phyloP scores from a whole-genome alignment of 2,797 vertebrate genomes.

The Microctenopoma lineatum region DNA sequence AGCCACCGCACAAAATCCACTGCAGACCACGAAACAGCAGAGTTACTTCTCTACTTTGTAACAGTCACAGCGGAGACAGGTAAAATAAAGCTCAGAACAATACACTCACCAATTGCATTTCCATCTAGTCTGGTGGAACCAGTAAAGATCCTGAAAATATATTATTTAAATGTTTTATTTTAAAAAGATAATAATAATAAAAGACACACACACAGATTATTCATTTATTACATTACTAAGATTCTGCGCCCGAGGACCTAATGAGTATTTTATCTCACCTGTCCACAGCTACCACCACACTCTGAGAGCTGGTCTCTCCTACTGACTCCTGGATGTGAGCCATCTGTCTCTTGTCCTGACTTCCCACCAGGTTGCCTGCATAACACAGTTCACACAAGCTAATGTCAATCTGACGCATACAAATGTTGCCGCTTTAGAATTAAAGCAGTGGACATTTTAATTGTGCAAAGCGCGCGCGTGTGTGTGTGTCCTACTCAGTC shows the following conservation, averaged over 20 bases:
- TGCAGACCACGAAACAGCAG: conserved; percentile 54
- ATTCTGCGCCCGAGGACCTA: neutral
- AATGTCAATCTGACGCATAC: neutral
- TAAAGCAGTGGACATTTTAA: neutral
- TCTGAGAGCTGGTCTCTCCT: conserved; percentile 97
- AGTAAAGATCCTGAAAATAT: conserved; percentile 90
- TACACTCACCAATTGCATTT: conserved; percentile 91
- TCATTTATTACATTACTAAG: neutral
- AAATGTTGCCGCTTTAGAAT: neutral
- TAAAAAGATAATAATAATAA: neutral
- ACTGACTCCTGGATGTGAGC: conserved; percentile 96
- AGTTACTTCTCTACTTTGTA: neutral
- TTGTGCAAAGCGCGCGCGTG: neutral
- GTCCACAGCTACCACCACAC: conserved; percentile 96
- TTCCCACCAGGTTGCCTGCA: conserved; percentile 92
- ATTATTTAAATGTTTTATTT: neutral
- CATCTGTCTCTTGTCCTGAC: conserved; percentile 93
- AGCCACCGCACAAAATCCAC: conserved; percentile 97
- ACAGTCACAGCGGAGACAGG: neutral
- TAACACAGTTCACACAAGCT: conserved; percentile 35
- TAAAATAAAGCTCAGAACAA: neutral
- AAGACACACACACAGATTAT: neutral
- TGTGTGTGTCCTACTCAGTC: conserved; percentile 85
- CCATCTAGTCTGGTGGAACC: conserved; percentile 95
- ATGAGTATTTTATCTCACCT: conserved; percentile 77